Evolutionary conservation across 2,888 invertebrate genomes (phyloP).

Genomic region (Trisateles emortualis): DNA sequence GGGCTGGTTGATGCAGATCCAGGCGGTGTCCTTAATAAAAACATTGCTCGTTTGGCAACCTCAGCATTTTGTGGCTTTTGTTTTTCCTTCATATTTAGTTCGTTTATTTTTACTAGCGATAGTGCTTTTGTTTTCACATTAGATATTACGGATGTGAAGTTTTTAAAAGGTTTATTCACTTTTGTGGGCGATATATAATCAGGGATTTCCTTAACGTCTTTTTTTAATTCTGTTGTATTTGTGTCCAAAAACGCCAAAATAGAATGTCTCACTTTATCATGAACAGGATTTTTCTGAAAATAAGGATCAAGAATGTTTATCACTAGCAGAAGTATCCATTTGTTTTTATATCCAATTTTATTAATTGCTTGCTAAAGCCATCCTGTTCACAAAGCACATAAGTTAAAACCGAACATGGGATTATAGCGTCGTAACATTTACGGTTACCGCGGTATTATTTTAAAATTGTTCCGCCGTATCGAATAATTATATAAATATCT

Average conservation of each 20-base stretch:
- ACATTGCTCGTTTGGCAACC: constrained; percentile 66
- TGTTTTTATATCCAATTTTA: too few relatives aligned
- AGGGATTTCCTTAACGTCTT: constrained; percentile 48
- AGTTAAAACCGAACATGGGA: too few relatives aligned
- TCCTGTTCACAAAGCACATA: too few relatives aligned
- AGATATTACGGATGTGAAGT: constrained; percentile 79
- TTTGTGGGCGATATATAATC: constrained; percentile 69
- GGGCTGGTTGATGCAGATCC: constrained; percentile 66
- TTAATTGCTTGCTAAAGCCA: too few relatives aligned
- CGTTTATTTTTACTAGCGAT: constrained; percentile 79
- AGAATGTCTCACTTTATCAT: constrained; percentile 77
- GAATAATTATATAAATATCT: too few relatives aligned
- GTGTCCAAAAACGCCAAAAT: constrained; percentile 79
- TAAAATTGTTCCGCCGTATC: too few relatives aligned
- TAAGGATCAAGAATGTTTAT: neutral
- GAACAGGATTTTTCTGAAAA: constrained; percentile 81
- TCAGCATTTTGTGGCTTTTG: constrained; percentile 55
- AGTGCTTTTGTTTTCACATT: constrained; percentile 85
- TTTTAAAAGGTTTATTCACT: constrained; percentile 60
- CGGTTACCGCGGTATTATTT: too few relatives aligned
- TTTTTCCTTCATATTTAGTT: constrained; percentile 56
- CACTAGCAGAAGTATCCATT: neutral
- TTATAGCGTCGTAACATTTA: too few relatives aligned
- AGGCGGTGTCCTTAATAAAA: constrained; percentile 70
- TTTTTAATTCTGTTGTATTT: constrained; percentile 58